These are phyloP conservation scores for Cebidichthys violaceus DNA, from an alignment of 2,113 vertebrate genomes.

Conservation along the genomic window DNA sequence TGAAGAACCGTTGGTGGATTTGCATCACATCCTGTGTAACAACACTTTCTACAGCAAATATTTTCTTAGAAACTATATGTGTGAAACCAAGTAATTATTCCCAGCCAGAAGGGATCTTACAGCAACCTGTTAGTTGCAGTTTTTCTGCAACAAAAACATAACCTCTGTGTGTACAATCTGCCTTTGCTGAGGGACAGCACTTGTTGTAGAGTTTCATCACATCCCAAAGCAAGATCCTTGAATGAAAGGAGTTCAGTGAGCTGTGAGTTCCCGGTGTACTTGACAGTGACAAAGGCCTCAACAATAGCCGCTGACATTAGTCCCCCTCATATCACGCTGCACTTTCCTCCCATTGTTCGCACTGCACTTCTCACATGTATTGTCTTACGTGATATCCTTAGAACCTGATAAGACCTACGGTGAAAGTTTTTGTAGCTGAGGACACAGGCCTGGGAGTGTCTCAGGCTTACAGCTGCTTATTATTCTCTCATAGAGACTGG, in stretches of 20 bases:
- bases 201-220: constrained; percentile 51
- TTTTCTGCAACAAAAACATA: constrained; percentile 18
- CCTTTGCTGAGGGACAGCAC: constrained; percentile 27
- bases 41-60: neutral
- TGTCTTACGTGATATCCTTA: constrained; percentile 84
- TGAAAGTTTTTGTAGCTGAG: constrained; percentile 71
- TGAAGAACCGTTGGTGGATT: neutral
- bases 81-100: neutral
- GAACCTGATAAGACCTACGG: constrained; percentile 79
- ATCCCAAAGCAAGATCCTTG: constrained; percentile 40
- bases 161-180: constrained; percentile 5
- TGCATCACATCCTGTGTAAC: neutral
- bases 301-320: constrained; percentile 80
- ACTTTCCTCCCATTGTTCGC: constrained; percentile 75
- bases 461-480: constrained; percentile 78
- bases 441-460: constrained; percentile 81
- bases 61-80: neutral
- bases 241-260: constrained; percentile 69
- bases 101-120: neutral
- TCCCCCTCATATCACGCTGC: constrained; percentile 77
- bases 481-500: constrained; percentile 72
- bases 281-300: constrained; percentile 73
- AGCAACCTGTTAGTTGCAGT: constrained; percentile 12
- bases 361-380: constrained; percentile 85
- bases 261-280: constrained; percentile 71